Evolutionary conservation across 2,888 invertebrate genomes (phyloP).

Genomic region (Leptopilina syphax): DNA sequence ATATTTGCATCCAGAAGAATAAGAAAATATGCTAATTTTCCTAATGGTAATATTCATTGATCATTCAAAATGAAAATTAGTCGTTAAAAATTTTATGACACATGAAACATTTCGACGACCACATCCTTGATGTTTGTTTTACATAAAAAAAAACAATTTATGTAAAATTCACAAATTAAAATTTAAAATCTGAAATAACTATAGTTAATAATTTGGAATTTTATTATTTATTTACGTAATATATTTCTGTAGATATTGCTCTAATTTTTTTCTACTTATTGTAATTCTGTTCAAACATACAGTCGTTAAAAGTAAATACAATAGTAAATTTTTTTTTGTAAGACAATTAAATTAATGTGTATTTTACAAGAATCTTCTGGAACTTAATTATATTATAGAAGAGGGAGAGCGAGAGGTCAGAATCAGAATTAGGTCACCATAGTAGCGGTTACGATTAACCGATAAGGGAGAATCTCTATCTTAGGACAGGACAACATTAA

Average conservation of each 20-base stretch:
- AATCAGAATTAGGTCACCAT: conserved; percentile 16
- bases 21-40: not conserved
- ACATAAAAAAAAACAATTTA: too few relatives aligned
- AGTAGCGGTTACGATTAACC: conserved; percentile 1
- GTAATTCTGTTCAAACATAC: too few relatives aligned
- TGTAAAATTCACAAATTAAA: too few relatives aligned
- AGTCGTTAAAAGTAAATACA: not conserved
- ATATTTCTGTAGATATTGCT: too few relatives aligned
- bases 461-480: conserved; percentile 14
- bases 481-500: conserved; percentile 1
- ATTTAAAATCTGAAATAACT: too few relatives aligned
- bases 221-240: too few relatives aligned
- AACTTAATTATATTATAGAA: not conserved
- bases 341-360: not conserved
- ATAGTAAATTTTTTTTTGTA: not conserved
- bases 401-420: not conserved
- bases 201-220: too few relatives aligned
- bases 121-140: too few relatives aligned
- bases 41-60: not conserved
- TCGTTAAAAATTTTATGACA: too few relatives aligned
- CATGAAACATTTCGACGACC: too few relatives aligned
- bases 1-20: not conserved
- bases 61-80: too few relatives aligned
- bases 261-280: too few relatives aligned
- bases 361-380: not conserved